A percentile compares a stretch with the other conserved stretches of the same genome.
phyloP scores from a whole-genome alignment of 2,888 invertebrate species.

The Synanthedon formicaeformis region DNA sequence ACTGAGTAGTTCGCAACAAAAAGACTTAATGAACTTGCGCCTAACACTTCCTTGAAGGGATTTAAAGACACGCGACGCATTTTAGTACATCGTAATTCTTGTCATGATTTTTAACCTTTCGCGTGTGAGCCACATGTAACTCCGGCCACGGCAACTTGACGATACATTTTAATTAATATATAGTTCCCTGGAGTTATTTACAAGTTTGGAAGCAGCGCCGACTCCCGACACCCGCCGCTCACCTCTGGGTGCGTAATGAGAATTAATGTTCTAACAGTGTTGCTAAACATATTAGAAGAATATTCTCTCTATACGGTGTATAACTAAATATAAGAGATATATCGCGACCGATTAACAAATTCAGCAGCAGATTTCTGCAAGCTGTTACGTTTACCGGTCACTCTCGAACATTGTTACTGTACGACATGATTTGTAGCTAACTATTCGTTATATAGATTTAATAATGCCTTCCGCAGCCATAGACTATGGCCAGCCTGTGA shows the following conservation, averaged over 20 bases:
- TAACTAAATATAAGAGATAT: background rate
- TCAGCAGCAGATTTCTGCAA: no score
- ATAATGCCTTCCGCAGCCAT: no score
- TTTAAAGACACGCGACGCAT: no score
- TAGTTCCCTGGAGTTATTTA: conserved; percentile 29
- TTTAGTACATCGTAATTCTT: no score
- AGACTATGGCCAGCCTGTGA: no score
- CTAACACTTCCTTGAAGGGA: background rate
- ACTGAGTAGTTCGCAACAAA: background rate
- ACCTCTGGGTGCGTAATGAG: conserved; percentile 20
- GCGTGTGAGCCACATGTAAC: background rate
- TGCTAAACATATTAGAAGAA: conserved; percentile 5
- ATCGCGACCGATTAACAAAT: background rate
- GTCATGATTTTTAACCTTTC: background rate
- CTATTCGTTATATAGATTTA: no score
- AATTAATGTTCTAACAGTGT: conserved; percentile 22
- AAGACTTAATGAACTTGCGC: background rate
- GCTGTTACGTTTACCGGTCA: no score
- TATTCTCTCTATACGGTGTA: conserved; percentile 3
- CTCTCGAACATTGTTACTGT: no score
- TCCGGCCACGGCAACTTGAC: conserved; percentile 9
- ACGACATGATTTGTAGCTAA: no score
- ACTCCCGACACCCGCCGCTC: conserved; percentile 5
- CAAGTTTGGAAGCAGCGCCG: conserved; percentile 21
- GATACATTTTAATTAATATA: conserved; percentile 43